Conservation (phyloP, 2,888 invertebrate genomes). For the Geophilus truncorum region DNA sequence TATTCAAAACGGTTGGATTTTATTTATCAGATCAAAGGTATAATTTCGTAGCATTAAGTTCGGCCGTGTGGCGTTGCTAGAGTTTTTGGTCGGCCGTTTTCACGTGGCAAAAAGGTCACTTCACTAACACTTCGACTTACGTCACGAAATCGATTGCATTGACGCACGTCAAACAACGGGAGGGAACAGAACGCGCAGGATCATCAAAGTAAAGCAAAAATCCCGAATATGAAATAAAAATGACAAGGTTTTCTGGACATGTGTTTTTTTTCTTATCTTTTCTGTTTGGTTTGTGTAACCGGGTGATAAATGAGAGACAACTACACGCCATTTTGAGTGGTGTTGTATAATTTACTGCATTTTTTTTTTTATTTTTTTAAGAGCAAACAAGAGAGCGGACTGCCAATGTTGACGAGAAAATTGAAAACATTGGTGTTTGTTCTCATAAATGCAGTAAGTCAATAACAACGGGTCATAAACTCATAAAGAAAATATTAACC, state of each 20-base stretch:
- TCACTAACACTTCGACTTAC: background rate
- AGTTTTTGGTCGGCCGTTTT: background rate
- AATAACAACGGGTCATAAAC: background rate
- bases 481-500: background rate
- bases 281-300: background rate
- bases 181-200: background rate
- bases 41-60: background rate
- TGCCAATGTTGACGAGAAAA: background rate
- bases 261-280: background rate
- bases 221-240: background rate
- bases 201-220: background rate
- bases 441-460: background rate
- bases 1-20: background rate
- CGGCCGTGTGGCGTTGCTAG: background rate
- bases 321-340: background rate
- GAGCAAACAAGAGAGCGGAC: no score
- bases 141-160: background rate
- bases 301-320: background rate
- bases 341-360: background rate
- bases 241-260: background rate
- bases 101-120: conserved; percentile 20
- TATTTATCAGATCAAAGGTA: background rate
- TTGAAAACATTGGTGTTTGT: background rate
- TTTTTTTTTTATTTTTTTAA: no score
- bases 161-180: background rate